These are phyloP conservation scores for Melanchra persicariae DNA, from an alignment of 2,888 invertebrate species.

Conservation along the genomic window DNA sequence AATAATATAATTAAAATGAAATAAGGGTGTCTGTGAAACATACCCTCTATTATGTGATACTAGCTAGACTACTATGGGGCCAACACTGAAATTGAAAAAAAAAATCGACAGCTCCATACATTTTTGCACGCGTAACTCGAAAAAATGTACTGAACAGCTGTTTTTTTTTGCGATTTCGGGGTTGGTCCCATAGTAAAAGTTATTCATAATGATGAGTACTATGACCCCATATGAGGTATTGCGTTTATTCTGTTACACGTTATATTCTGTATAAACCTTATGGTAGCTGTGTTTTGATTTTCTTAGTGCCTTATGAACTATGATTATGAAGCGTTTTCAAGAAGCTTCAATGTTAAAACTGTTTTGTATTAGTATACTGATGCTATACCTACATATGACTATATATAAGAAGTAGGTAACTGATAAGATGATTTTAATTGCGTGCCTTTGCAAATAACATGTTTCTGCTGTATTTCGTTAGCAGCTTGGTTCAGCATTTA, in stretches of 20 bases:
- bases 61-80: no score
- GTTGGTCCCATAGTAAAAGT: no score
- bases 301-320: neutral
- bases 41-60: no score
- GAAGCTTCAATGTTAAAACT: neutral
- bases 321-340: neutral
- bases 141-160: no score
- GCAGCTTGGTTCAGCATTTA: slow-evolving; percentile 6
- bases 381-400: neutral
- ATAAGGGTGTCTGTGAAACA: neutral
- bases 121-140: no score
- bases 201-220: no score
- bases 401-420: neutral
- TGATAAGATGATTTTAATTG: neutral
- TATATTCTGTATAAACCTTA: neutral
- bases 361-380: neutral
- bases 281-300: neutral
- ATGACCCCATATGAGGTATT: no score
- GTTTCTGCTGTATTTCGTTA: slow-evolving; percentile 4
- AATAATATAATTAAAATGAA: neutral
- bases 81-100: no score
- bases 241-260: no score
- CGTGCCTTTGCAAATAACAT: slow-evolving; percentile 3
- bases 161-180: no score
- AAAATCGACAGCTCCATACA: no score